Percentiles rank a stretch among this genome's conserved stretches.
Conservation (phyloP, 2,113 vertebrate genomes). For the Hoplias malabaricus region DNA sequence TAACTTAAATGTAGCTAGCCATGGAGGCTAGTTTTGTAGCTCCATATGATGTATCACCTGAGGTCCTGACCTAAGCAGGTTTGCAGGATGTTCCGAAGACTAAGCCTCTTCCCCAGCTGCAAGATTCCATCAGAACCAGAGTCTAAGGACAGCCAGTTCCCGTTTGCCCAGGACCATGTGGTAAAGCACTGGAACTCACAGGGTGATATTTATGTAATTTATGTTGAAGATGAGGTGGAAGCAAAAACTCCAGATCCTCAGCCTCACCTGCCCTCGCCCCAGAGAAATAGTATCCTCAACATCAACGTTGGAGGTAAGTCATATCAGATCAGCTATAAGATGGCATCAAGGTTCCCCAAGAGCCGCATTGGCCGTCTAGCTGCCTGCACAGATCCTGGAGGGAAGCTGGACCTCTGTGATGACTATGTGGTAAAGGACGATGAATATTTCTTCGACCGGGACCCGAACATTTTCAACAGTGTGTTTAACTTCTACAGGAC, state of each 20-base stretch:
- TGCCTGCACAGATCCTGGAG: constrained; percentile 68
- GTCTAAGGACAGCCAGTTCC: constrained; percentile 52
- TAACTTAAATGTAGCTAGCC: no score
- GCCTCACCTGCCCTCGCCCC: not conserved
- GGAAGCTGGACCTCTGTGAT: constrained; percentile 79
- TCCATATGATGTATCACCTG: not conserved
- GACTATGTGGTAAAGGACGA: constrained; percentile 72
- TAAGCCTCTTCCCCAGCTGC: constrained; percentile 74
- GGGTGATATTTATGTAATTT: constrained; percentile 55
- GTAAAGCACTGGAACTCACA: constrained; percentile 75
- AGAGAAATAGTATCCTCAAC: constrained; percentile 56
- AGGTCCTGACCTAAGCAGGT: constrained; percentile 2
- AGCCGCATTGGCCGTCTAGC: constrained; percentile 80
- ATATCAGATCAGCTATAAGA: constrained; percentile 71
- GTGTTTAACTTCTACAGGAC: constrained; percentile 82
- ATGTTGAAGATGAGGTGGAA: constrained; percentile 42
- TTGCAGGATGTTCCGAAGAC: constrained; percentile 48
- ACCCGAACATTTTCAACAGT: constrained; percentile 80
- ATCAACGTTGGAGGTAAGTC: constrained; percentile 81
- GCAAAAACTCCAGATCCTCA: constrained; percentile 3
- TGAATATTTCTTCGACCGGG: constrained; percentile 84
- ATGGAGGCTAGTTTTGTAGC: not conserved
- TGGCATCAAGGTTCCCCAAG: constrained; percentile 75
- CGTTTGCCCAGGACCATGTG: constrained; percentile 62
- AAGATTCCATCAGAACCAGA: constrained; percentile 61